Conservation (phyloP, 2,888 invertebrate genomes). For the Peribatodes rhomboidaria region DNA sequence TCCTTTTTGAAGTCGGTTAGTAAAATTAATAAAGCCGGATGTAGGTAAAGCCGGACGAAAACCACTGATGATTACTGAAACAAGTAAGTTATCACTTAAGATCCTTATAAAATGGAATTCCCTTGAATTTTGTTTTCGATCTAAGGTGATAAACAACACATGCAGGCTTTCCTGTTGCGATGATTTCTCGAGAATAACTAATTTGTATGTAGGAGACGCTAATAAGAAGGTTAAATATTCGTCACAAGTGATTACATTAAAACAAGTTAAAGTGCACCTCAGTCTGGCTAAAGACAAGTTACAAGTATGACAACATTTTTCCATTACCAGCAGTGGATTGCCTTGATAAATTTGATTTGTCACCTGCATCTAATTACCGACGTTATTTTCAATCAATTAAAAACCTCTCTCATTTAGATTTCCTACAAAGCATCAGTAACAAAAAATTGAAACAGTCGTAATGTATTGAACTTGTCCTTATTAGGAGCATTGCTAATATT, state of each 20-base stretch:
- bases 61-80: too few species aligned
- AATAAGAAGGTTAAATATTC: conserved; percentile 2
- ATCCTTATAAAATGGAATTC: neutral
- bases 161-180: neutral
- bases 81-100: neutral
- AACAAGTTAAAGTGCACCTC: neutral
- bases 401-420: neutral
- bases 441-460: too few species aligned
- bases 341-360: neutral
- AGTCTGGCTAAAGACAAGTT: neutral
- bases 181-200: conserved; percentile 2
- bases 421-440: too few species aligned
- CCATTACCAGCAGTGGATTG: neutral
- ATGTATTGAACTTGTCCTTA: too few species aligned
- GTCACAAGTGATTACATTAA: neutral
- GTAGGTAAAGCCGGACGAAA: too few species aligned
- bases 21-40: conserved; percentile 1
- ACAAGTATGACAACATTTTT: conserved; percentile 14
- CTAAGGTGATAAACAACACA: conserved; percentile 5
- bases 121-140: conserved; percentile 16
- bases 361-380: too few species aligned
- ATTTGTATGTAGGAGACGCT: neutral
- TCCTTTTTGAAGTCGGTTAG: too few species aligned
- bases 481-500: too few species aligned
- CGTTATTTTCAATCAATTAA: neutral